These are phyloP conservation scores for Melolontha melolontha DNA, from an alignment of 2,888 invertebrate genomes.

Conservation along the genomic window DNA sequence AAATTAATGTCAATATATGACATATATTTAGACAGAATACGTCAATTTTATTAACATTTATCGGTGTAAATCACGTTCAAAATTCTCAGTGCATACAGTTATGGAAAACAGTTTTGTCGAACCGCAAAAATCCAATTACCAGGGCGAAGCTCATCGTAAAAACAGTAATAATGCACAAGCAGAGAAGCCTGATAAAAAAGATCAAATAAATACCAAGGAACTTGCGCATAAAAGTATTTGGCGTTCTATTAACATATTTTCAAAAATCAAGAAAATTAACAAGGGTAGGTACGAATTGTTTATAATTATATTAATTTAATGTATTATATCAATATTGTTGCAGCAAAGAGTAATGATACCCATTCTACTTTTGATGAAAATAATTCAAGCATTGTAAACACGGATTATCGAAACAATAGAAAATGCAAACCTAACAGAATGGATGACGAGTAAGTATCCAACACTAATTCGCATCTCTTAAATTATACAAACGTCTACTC, in stretches of 20 bases:
- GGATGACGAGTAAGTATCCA: constrained; percentile 19
- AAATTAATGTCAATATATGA: background rate
- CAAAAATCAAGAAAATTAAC: constrained; percentile 17
- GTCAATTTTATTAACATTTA: constrained; percentile 18
- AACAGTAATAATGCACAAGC: background rate
- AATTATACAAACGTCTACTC: too few relatives aligned
- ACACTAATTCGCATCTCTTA: too few relatives aligned
- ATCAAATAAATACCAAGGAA: background rate
- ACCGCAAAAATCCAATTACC: constrained; percentile 2
- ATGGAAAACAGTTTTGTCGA: constrained; percentile 23
- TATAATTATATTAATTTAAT: background rate
- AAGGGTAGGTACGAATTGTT: constrained; percentile 1
- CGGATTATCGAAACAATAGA: background rate
- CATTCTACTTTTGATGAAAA: constrained; percentile 1
- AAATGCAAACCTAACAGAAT: constrained; percentile 20
- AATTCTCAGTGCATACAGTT: constrained; percentile 27
- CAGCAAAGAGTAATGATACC: constrained; percentile 3
- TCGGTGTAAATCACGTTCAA: constrained; percentile 13
- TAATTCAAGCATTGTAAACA: background rate
- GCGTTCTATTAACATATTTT: constrained; percentile 20
- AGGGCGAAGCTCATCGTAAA: background rate
- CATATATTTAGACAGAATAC: constrained; percentile 1
- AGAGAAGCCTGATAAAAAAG: background rate
- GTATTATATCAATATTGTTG: background rate
- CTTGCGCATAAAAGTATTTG: constrained; percentile 10